phyloP scores from a whole-genome alignment of 1,140 invertebrate genomes.

The Sipha flava region DNA sequence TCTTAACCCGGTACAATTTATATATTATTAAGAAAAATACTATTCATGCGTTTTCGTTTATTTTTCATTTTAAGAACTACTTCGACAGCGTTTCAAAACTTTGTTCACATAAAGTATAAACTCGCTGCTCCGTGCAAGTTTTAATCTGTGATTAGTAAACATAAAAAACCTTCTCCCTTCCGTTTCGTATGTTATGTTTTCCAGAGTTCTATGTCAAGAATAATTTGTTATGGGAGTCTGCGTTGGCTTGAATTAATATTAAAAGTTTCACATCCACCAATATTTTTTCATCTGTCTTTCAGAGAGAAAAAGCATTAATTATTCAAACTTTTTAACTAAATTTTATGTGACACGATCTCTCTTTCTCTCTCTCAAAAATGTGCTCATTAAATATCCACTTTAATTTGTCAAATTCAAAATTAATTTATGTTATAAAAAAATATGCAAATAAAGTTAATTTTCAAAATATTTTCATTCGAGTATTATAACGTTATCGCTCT shows the following conservation, averaged over 20 bases:
- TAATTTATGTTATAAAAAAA: background rate
- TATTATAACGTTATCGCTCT: too few species aligned
- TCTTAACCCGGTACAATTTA: too few species aligned
- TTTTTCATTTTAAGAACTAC: background rate
- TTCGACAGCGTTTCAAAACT: background rate
- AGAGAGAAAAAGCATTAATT: background rate
- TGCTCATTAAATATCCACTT: background rate
- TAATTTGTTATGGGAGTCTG: background rate
- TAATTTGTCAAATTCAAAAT: background rate
- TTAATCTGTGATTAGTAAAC: background rate
- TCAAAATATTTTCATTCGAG: too few species aligned
- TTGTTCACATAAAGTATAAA: background rate
- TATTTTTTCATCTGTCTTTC: background rate
- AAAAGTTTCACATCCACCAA: background rate
- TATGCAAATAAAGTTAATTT: background rate
- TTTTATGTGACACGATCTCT: background rate
- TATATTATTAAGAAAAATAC: too few species aligned
- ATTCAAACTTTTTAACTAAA: slow-evolving; percentile 13
- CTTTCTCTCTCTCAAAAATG: background rate
- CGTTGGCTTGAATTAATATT: background rate
- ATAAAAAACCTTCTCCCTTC: background rate
- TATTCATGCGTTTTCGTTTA: too few species aligned
- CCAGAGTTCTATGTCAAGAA: background rate
- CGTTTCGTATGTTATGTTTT: background rate
- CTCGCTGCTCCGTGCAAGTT: background rate